phyloP scores from a whole-genome alignment of 2,888 invertebrate genomes.

The Maniola hyperantus region DNA sequence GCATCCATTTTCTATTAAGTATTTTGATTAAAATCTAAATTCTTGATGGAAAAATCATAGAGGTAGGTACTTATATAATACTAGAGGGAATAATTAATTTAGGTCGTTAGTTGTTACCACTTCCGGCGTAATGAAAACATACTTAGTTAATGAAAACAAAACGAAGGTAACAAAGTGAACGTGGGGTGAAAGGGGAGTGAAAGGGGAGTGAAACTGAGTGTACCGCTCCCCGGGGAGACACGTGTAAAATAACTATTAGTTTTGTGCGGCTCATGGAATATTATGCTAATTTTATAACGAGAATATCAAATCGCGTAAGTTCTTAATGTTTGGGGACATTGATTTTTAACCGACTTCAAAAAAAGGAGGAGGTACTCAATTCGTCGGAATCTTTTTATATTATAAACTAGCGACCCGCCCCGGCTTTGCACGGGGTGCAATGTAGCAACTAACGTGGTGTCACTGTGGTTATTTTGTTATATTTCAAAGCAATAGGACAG shows the following conservation, averaged over 20 bases:
- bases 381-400: no score
- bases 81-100: neutral
- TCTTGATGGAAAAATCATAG: neutral
- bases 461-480: no score
- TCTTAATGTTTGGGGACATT: neutral
- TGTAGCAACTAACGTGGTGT: no score
- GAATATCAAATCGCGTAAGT: neutral
- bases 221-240: constrained; percentile 29
- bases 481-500: no score
- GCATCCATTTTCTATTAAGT: neutral
- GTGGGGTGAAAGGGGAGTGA: constrained; percentile 3
- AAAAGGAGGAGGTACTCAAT: no score
- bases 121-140: constrained; percentile 24
- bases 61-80: neutral
- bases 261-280: constrained; percentile 12
- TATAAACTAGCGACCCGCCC: no score
- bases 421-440: no score
- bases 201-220: constrained; percentile 21
- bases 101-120: neutral
- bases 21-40: neutral
- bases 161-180: constrained; percentile 21
- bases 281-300: constrained; percentile 17
- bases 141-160: constrained; percentile 27
- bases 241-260: constrained; percentile 33
- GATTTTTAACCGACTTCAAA: neutral